Evolutionary conservation across 23 tunicate species (phyloP).

Genomic region (Trididemnum nubilum): DNA sequence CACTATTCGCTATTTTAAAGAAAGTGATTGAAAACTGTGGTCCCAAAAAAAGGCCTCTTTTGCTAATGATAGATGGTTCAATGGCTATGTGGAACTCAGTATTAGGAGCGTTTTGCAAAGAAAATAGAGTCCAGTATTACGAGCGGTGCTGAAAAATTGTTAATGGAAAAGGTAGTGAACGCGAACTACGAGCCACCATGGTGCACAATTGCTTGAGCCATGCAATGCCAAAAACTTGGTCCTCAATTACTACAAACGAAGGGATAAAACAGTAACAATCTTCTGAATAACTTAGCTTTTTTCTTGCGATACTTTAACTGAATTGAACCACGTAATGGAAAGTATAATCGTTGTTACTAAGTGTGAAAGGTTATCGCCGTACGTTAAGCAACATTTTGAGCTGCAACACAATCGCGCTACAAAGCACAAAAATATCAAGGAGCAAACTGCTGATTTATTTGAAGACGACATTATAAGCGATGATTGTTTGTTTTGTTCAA

Average conservation of each 20-base stretch:
- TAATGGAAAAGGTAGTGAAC: no score
- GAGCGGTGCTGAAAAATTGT: no score
- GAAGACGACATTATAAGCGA: no score
- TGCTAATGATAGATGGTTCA: no score
- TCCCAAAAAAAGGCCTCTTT: no score
- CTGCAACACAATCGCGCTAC: neutral
- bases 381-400: conserved; percentile 22
- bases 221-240: conserved; percentile 10
- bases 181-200: no score
- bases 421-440: neutral
- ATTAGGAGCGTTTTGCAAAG: conserved; percentile 11
- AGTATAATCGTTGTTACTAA: no score
- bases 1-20: conserved; percentile 37
- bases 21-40: no score
- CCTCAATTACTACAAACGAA: conserved; percentile 5
- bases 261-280: neutral
- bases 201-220: conserved; percentile 45
- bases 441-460: neutral
- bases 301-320: no score
- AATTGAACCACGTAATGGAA: no score
- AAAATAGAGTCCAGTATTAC: no score
- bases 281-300: conserved; percentile 21
- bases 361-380: neutral
- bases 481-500: neutral
- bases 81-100: no score